These are phyloP conservation scores for Lonchura striata DNA, from an alignment of 2,113 vertebrate species.

Conservation along the genomic window DNA sequence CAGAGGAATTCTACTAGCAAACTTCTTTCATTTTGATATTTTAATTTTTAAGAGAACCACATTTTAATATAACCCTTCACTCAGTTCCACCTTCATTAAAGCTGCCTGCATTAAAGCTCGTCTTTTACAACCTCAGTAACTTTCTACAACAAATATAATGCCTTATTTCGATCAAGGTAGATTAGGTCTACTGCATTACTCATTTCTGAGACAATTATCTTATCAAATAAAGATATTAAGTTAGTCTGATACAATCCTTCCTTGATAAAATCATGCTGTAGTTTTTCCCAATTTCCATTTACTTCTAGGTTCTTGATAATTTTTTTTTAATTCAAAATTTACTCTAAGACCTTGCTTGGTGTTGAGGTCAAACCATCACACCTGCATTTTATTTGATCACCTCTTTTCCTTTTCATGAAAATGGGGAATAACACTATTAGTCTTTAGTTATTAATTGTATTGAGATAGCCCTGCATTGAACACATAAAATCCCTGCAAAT, in stretches of 20 bases:
- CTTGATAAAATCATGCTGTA: slow-evolving; percentile 24
- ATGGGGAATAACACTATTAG: neutral
- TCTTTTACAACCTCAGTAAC: neutral
- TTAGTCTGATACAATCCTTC: slow-evolving; percentile 43
- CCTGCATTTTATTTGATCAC: neutral
- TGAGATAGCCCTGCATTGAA: neutral
- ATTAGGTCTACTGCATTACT: slow-evolving; percentile 34
- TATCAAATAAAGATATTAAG: slow-evolving; percentile 49
- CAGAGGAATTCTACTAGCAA: neutral
- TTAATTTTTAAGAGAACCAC: neutral
- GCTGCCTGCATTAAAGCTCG: neutral
- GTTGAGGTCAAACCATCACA: slow-evolving; percentile 7
- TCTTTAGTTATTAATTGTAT: neutral
- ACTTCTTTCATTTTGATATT: neutral
- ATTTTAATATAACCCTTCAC: neutral
- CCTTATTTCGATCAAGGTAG: neutral
- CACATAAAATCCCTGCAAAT: neutral
- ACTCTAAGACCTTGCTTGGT: neutral
- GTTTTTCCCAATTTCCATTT: slow-evolving; percentile 22
- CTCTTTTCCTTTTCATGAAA: neutral
- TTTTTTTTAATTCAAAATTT: slow-evolving; percentile 1
- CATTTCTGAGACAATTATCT: slow-evolving; percentile 42
- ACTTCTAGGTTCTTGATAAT: neutral
- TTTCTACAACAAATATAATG: neutral
- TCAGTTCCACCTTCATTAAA: neutral